These are phyloP conservation scores for Dascyllus trimaculatus DNA, from an alignment of 2,113 vertebrate species.

Conservation along the genomic window DNA sequence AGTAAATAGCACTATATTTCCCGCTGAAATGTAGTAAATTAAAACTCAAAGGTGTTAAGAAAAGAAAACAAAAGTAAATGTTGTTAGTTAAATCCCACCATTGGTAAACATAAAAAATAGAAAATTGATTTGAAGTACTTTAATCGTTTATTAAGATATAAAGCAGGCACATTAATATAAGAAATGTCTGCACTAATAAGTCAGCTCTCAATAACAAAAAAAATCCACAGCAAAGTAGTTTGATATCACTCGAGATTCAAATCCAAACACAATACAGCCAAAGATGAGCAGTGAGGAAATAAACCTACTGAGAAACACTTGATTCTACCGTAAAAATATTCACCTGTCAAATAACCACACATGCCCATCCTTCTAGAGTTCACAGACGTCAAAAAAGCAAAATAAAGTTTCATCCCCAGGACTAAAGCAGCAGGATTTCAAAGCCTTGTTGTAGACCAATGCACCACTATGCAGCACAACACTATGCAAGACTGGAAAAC, in stretches of 20 bases:
- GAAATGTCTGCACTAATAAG: slow-evolving; percentile 68
- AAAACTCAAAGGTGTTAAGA: too few species aligned
- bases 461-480: not conserved
- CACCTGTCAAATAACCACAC: slow-evolving; percentile 31
- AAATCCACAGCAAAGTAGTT: slow-evolving; percentile 74
- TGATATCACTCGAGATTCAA: slow-evolving; percentile 62
- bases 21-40: too few species aligned
- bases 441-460: slow-evolving; percentile 25
- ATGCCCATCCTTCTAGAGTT: slow-evolving; percentile 36
- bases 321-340: slow-evolving; percentile 1
- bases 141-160: slow-evolving; percentile 78
- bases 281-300: slow-evolving; percentile 26
- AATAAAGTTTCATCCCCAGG: slow-evolving; percentile 37
- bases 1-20: too few species aligned
- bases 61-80: too few species aligned
- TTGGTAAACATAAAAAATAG: not conserved
- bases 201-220: slow-evolving; percentile 70
- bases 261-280: slow-evolving; percentile 58
- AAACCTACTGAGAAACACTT: not conserved
- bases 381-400: slow-evolving; percentile 47
- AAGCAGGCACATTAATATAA: slow-evolving; percentile 76
- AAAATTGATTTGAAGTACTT: slow-evolving; percentile 1
- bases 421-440: slow-evolving; percentile 45
- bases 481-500: slow-evolving; percentile 11
- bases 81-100: too few species aligned